Evolutionary conservation across 2,113 vertebrate species (phyloP).

Genomic region (Ophthalmolycus amberensis): DNA sequence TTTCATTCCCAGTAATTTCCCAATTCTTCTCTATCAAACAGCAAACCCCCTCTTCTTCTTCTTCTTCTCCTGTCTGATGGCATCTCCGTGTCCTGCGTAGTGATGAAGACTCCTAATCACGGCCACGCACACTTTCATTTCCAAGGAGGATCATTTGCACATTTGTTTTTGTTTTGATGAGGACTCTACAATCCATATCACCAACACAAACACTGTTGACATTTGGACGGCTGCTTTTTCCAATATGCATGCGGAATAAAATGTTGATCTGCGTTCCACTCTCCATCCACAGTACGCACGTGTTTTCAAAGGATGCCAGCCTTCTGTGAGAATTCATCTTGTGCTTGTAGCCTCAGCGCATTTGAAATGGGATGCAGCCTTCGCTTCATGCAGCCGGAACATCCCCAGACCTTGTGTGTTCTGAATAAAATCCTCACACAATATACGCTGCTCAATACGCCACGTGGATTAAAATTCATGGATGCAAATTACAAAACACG

Average conservation of each 20-base stretch:
- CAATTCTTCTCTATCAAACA: conserved; percentile 35
- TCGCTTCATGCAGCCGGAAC: not conserved
- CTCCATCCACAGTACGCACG: not conserved
- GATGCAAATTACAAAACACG: conserved; percentile 18
- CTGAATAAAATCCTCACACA: not conserved
- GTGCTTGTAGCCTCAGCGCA: not conserved
- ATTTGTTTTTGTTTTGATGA: not conserved
- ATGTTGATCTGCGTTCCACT: not conserved
- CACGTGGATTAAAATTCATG: conserved; percentile 27
- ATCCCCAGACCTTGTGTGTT: not conserved
- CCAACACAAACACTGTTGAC: conserved; percentile 19
- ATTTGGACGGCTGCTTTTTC: conserved; percentile 29
- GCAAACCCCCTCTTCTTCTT: not conserved
- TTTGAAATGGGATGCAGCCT: conserved; percentile 17
- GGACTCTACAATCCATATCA: conserved; percentile 17
- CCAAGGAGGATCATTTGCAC: conserved; percentile 12
- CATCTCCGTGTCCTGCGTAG: conserved; percentile 11
- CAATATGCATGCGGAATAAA: conserved; percentile 3
- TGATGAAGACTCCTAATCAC: conserved; percentile 31
- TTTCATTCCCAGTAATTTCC: conserved; percentile 42
- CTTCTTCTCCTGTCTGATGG: not conserved
- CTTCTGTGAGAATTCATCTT: not conserved
- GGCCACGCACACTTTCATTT: conserved; percentile 11
- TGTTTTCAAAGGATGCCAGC: not conserved
- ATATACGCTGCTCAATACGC: not conserved